Evolutionary conservation across 2,113 vertebrate species (phyloP), one percentile per base, ranked within the genome.

Genomic region (Pelvicachromis taeniatus): DNA sequence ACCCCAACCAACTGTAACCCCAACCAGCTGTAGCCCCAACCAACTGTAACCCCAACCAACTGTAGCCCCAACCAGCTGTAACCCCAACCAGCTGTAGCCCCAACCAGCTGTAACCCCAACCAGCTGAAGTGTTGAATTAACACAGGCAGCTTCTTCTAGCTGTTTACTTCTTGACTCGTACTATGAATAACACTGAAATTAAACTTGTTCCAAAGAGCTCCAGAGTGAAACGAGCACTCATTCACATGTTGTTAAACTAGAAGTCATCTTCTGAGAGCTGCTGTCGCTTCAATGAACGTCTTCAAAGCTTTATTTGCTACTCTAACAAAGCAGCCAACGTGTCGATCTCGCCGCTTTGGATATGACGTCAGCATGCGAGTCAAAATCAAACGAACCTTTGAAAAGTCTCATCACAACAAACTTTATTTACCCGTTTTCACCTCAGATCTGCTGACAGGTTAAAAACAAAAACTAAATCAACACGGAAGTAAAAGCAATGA

Each of bases 151-250:
- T 50, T 31, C 40, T 12, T 75, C 42, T 19, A 23, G 23, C 16
- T 1, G 11, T 4, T 17, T 9, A 45, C 16, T 14, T 26, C 45
- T 45, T 70, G 65, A 73, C 1, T 48, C 9, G 9, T 29, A 29
- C 21, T 48, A 4, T 29, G 65, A 48, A 11, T 17, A 21, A 3
- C 14, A 48, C 5, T 11, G 65, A 29, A 0, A 70, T 45, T 45
- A 70, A 45, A 29, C 65, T 45, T 1, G 38, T 68, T 68, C n/a
- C 63, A 23, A 17, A 50, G 48, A 50, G 4, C 45, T 19, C 48
- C 16, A 2, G 48, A 17, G 38, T 23, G 13, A 14, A 42, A 0
- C 16, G 0, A 70, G 13, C 21, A 17, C 40, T 16, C n/a, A 3
- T 1, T 70, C 21, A 14, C 21, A 3, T 4, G 21, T 7, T 6